These are phyloP conservation scores for Olivierus martensii DNA, from an alignment of 1,140 invertebrate genomes.

Conservation along the genomic window DNA sequence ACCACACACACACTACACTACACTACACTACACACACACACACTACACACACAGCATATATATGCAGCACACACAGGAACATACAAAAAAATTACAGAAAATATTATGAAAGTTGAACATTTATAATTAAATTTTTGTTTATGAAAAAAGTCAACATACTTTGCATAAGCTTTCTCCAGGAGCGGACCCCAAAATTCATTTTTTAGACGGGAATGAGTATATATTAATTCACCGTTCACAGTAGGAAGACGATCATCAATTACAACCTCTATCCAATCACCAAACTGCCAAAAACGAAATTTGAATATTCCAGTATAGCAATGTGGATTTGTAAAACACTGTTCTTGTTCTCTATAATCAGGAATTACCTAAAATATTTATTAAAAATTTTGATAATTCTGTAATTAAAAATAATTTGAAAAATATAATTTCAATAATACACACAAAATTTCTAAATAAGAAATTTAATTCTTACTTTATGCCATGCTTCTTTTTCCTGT, in stretches of 20 bases:
- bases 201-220: slow-evolving; percentile 37
- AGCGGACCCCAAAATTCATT: slow-evolving; percentile 44
- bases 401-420: too few species aligned
- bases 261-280: slow-evolving; percentile 41
- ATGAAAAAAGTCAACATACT: slow-evolving; percentile 28
- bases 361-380: slow-evolving; percentile 26
- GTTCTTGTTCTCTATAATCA: slow-evolving; percentile 29
- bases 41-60: too few species aligned
- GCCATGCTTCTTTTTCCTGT: slow-evolving; percentile 39
- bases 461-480: slow-evolving; percentile 32
- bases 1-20: too few species aligned
- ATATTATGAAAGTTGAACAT: too few species aligned
- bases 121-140: too few species aligned
- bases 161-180: slow-evolving; percentile 47
- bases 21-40: too few species aligned
- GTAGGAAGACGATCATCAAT: slow-evolving; percentile 46
- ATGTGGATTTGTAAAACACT: slow-evolving; percentile 20
- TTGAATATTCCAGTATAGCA: slow-evolving; percentile 38
- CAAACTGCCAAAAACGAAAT: slow-evolving; percentile 43
- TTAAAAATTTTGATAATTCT: too few species aligned
- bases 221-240: slow-evolving; percentile 40
- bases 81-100: too few species aligned
- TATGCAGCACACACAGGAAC: too few species aligned
- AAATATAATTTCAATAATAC: too few species aligned
- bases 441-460: too few species aligned